These are phyloP conservation scores for Scaptomyza hsui DNA, from an alignment of 1,140 invertebrate genomes.

Conservation along the genomic window DNA sequence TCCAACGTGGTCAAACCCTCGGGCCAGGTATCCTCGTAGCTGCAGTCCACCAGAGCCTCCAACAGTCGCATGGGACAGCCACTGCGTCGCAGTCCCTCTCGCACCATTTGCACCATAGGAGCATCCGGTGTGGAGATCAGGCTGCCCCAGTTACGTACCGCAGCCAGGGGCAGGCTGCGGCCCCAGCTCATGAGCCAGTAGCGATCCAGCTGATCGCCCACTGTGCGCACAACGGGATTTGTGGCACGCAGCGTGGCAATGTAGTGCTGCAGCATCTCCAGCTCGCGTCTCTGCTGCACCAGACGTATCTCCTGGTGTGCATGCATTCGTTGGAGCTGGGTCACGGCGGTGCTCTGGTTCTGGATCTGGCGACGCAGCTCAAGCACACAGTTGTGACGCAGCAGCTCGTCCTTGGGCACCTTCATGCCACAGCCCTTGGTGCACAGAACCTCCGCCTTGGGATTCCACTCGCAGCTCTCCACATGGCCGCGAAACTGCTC, in stretches of 20 bases:
- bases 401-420: constrained; percentile 62
- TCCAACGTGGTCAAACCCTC: constrained; percentile 51
- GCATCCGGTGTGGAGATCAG: constrained; percentile 63
- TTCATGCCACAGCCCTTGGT: constrained; percentile 55
- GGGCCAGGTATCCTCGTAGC: constrained; percentile 65
- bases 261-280: constrained; percentile 66
- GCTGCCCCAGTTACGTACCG: constrained; percentile 57
- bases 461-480: constrained; percentile 48
- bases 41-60: constrained; percentile 53
- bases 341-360: constrained; percentile 19
- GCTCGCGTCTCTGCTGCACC: constrained; percentile 43
- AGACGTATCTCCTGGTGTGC: constrained; percentile 31
- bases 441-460: constrained; percentile 53
- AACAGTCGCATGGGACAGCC: constrained; percentile 60
- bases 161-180: constrained; percentile 22
- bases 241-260: constrained; percentile 55
- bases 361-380: constrained; percentile 49
- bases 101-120: constrained; percentile 45
- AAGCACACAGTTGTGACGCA: constrained; percentile 50
- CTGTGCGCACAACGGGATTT: constrained; percentile 53
- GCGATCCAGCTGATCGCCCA: constrained; percentile 62
- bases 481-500: constrained; percentile 58
- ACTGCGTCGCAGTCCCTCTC: constrained; percentile 39
- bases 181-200: constrained; percentile 64
- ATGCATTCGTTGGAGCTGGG: constrained; percentile 24